A percentile compares a stretch with the other conserved stretches of the same genome.
Conservation (phyloP, 2,113 vertebrate genomes). For the Bos indicus region DNA sequence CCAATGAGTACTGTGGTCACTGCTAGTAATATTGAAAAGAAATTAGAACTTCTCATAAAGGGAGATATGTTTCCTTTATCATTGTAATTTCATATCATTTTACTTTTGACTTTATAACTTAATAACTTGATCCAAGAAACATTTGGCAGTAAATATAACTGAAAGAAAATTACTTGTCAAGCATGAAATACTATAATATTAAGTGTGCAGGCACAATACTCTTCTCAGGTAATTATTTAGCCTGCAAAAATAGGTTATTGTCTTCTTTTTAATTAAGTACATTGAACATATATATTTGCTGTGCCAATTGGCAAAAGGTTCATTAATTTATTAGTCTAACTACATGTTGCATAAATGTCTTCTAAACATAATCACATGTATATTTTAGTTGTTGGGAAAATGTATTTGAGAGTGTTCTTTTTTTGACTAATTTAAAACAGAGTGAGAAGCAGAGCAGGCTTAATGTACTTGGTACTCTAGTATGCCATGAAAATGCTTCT, state of each 20-base stretch:
- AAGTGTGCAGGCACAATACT: not conserved
- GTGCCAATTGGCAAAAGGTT: not conserved
- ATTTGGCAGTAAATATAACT: not conserved
- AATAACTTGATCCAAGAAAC: not conserved
- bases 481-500: constrained; percentile 33
- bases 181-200: not conserved
- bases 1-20: not conserved
- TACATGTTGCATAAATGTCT: not conserved
- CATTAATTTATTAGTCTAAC: not conserved
- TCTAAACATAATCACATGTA: not conserved
- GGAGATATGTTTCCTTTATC: not conserved
- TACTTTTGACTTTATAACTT: not conserved
- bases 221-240: not conserved
- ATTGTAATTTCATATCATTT: not conserved
- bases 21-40: not conserved
- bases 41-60: not conserved
- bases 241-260: not conserved
- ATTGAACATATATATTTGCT: not conserved
- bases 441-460: not conserved
- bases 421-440: constrained; percentile 5
- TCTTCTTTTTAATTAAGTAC: not conserved
- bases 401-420: not conserved
- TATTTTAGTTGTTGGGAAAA: not conserved
- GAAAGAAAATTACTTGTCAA: not conserved
- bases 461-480: constrained; percentile 52